Base-by-base conservation (phyloP, 2,797 vertebrate genomes). In the Acrossocheilus wenchowensis region DNA sequence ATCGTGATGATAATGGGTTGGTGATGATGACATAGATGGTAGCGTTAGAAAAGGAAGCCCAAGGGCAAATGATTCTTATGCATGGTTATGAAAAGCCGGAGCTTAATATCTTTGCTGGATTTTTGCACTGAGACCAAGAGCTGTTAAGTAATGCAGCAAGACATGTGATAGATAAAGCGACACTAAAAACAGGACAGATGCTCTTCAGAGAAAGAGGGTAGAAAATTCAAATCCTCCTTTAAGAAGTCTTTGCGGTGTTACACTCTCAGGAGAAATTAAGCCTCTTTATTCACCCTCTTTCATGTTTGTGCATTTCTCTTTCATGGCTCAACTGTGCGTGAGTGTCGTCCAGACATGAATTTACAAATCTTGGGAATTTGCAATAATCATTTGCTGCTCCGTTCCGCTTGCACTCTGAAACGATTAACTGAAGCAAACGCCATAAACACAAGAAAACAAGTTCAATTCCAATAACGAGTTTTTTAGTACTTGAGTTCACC, bases 221-320 rank as follows among this genome's bases (percentile, higher is more conserved):
- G 26, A 81, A 84, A 71, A 41, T 86, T 74, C 52, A 52, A 80
- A 87, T 79, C 30, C 62, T 68, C 72, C 50, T 87, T 66, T 52
- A 84, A 78, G 60, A 82, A 60, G 84, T 79, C 84, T 80, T 72
- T 82, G 23, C 68, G 0, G 50, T 72, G 50, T 72, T 72, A 85
- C 79, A 64, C 73, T 87, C 85, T 84, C 60, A 80, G 6, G 64
- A 81, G 79, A 90, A 88, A 90, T 87, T 80, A 88, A 82, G 78
- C 82, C 52, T 62, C 84, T 84, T 88, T 62, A 60, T 75, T 48
- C 45, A 5, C 45, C 57, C 73, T 78, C 39, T 82, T 62, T 88
- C 54, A 64, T 87, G 36, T 88, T 74, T 87, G 69, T 83, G 43
- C 43, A 5, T 87, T 68, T 77, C 26, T 82, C 80, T 83, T 85